Base-by-base conservation (phyloP, 23 tunicate species). In the Styela plicata region DNA sequence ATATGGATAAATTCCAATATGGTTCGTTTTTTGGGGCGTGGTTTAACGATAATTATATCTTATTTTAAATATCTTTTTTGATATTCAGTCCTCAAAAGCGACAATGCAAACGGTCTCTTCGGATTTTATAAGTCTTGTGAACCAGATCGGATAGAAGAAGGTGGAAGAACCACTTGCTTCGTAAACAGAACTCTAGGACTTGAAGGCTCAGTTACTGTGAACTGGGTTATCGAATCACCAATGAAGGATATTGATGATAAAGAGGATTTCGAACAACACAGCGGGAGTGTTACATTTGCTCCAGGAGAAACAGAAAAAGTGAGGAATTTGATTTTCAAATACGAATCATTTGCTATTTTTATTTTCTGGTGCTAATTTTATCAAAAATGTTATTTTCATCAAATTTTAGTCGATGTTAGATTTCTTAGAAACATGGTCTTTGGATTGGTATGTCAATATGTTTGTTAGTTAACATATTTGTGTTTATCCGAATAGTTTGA, bases 51-150 rank as follows among this genome's bases (percentile, higher is more conserved):
- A n/a, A n/a, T n/a, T n/a, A n/a, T n/a, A n/a, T n/a, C n/a, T n/a
- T n/a, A n/a, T n/a, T n/a, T n/a, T n/a, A n/a, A n/a, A n/a, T n/a
- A n/a, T n/a, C n/a, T n/a, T n/a, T n/a, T n/a, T n/a, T n/a, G n/a
- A n/a, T 26, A 31, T 74, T 2, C 44, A 90, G 96, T 85, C 24
- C 62, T 90, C 2, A 85, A 85, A 74, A 90, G 89, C 57, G 96
- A 90, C 73, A 26, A 86, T 79, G 87, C 97, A 27, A 91, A 91
- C 64, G 97, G 97, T 23, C 31, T 83, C 52, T 91, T 91, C 36
- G 83, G 88, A 2, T 91, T 91, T 76, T 62, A 81, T 3, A n/a
- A 36, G 28, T 74, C 97, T 30, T 91, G 97, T 64, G 84, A 63
- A 33, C 97, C 97, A n/a, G 80, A 52, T n/a, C 68, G 44, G 25